A percentile compares a stretch with the other conserved stretches of the same genome.
Conservation (phyloP, 2,888 invertebrate genomes). For the Zeuzera pyrina region DNA sequence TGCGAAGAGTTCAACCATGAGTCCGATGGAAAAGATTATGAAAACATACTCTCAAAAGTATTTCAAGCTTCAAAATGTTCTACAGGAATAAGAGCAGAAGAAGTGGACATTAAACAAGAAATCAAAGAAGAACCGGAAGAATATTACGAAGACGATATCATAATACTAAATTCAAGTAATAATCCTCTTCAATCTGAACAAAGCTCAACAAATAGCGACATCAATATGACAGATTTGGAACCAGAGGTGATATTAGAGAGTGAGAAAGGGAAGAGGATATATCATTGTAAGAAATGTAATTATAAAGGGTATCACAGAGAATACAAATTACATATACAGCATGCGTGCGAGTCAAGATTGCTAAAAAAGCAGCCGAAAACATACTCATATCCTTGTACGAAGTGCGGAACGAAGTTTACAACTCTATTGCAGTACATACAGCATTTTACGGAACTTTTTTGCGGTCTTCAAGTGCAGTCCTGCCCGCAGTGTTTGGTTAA, state of each 20-base stretch:
- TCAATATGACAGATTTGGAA: conserved; percentile 1
- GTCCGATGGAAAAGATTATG: too few species aligned
- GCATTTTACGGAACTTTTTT: too few species aligned
- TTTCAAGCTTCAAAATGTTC: background rate
- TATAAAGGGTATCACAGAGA: conserved; percentile 12
- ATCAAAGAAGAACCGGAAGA: conserved; percentile 1
- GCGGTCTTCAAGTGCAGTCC: too few species aligned
- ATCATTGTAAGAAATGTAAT: conserved; percentile 18
- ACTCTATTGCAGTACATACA: too few species aligned
- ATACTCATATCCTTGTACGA: too few species aligned
- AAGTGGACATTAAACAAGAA: conserved; percentile 2
- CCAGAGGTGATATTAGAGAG: conserved; percentile 6
- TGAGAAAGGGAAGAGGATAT: conserved; percentile 9
- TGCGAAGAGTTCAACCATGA: too few species aligned
- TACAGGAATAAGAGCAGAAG: background rate
- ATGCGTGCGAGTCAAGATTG: background rate
- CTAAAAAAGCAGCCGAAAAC: too few species aligned
- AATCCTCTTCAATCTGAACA: background rate
- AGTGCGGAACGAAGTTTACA: too few species aligned
- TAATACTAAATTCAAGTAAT: background rate
- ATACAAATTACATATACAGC: conserved; percentile 14
- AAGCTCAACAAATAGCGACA: background rate
- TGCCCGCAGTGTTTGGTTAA: too few species aligned
- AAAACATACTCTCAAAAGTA: too few species aligned
- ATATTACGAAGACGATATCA: background rate